phyloP scores from a whole-genome alignment of 2,113 vertebrate genomes.

The Salvelinus fontinalis region DNA sequence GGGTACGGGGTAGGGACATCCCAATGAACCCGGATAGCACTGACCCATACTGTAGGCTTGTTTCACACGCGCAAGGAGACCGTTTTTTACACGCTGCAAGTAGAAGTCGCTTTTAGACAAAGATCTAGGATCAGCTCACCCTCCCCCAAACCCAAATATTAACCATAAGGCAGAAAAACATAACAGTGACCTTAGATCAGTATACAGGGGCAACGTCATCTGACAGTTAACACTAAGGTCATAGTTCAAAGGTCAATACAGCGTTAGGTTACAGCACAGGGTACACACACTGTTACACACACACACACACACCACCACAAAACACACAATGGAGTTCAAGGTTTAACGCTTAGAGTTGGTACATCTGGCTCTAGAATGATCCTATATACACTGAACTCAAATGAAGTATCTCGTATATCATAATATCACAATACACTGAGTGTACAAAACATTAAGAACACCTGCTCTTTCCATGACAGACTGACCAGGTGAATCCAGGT shows the following conservation, averaged over 20 bases:
- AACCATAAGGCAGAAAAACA: slow-evolving; percentile 26
- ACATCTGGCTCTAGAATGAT: slow-evolving; percentile 22
- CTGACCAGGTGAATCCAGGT: too few species aligned
- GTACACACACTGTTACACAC: slow-evolving; percentile 29
- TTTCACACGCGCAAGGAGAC: slow-evolving; percentile 43
- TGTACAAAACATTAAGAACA: too few species aligned
- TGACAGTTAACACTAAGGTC: too few species aligned
- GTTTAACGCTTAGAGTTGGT: slow-evolving; percentile 8
- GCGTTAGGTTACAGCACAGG: slow-evolving; percentile 32
- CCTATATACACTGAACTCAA: slow-evolving; percentile 56
- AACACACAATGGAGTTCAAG: slow-evolving; percentile 2
- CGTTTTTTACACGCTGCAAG: slow-evolving; percentile 33
- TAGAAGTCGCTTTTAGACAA: slow-evolving; percentile 14
- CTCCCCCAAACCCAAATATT: slow-evolving; percentile 17
- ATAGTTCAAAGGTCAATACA: slow-evolving; percentile 21
- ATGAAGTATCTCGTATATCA: slow-evolving; percentile 2
- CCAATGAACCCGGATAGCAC: too few species aligned
- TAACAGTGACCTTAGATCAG: slow-evolving; percentile 31
- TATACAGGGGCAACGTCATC: slow-evolving; percentile 15
- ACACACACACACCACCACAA: not conserved
- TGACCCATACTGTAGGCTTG: slow-evolving; percentile 25
- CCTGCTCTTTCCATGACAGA: too few species aligned
- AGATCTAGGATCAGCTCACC: slow-evolving; percentile 23
- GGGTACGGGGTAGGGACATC: too few species aligned
- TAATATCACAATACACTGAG: slow-evolving; percentile 33